Percentiles rank a stretch among this genome's conserved stretches.
Conservation (phyloP, 1,140 invertebrate species). For the Drosophila nebulosa region DNA sequence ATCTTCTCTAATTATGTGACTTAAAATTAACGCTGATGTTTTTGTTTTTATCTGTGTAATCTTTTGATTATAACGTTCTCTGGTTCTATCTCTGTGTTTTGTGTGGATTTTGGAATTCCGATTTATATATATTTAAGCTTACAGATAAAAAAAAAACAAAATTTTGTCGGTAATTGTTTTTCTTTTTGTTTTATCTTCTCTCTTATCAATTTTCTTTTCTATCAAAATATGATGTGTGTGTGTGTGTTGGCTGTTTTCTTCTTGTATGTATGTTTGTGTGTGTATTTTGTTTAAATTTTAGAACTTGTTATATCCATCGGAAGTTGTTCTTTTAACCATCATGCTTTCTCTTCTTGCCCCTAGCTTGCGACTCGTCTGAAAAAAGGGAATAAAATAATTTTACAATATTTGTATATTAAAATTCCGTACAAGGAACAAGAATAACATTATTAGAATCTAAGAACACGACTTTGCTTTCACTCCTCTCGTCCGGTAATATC, state of each 20-base stretch:
- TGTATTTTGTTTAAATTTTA: conserved; percentile 59
- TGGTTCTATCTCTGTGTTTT: conserved; percentile 20
- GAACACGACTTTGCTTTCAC: too few relatives aligned
- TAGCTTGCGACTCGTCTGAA: conserved; percentile 82
- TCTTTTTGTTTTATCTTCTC: neutral
- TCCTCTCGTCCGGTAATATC: too few relatives aligned
- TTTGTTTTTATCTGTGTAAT: conserved; percentile 33
- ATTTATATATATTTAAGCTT: conserved; percentile 54
- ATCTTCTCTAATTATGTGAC: conserved; percentile 31
- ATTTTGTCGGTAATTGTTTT: conserved; percentile 36
- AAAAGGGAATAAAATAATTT: neutral
- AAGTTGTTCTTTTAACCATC: conserved; percentile 79
- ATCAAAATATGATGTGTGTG: conserved; percentile 77
- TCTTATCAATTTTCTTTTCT: conserved; percentile 23
- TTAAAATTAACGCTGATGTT: conserved; percentile 43
- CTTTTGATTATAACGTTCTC: conserved; percentile 70
- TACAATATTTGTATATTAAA: neutral
- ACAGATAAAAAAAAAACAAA: conserved; percentile 67
- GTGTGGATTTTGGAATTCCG: conserved; percentile 21
- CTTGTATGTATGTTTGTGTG: conserved; percentile 39
- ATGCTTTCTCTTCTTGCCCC: conserved; percentile 88
- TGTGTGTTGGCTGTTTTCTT: conserved; percentile 39
- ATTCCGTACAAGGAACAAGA: too few relatives aligned
- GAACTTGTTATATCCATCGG: conserved; percentile 47
- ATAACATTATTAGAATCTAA: too few relatives aligned